phyloP scores from a whole-genome alignment of 2,888 invertebrate species.

The Thymelicus acteon region DNA sequence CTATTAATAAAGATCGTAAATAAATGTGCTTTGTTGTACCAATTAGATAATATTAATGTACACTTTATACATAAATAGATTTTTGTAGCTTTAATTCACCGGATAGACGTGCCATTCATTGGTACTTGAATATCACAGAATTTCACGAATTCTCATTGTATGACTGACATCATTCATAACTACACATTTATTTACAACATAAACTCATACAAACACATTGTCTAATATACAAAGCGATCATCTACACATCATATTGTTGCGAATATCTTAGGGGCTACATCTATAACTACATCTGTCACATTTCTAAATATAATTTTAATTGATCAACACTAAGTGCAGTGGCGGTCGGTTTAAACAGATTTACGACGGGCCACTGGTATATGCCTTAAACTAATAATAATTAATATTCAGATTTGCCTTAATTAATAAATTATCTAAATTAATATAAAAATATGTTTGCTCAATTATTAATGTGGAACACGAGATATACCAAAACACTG shows the following conservation, averaged over 20 bases:
- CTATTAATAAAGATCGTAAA: conserved; percentile 44
- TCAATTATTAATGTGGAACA: conserved; percentile 58
- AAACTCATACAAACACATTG: conserved; percentile 33
- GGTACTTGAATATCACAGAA: conserved; percentile 51
- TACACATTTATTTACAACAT: conserved; percentile 50
- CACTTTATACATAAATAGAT: conserved; percentile 50
- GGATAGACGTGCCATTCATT: conserved; percentile 42
- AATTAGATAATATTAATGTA: conserved; percentile 49
- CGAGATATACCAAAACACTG: conserved; percentile 49
- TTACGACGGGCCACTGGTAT: conserved; percentile 39
- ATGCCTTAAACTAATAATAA: conserved; percentile 27
- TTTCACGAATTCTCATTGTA: conserved; percentile 43
- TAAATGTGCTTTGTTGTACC: conserved; percentile 50
- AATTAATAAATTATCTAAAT: conserved; percentile 40
- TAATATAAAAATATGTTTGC: conserved; percentile 44
- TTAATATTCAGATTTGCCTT: conserved; percentile 34
- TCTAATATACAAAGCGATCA: conserved; percentile 30
- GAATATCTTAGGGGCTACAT: conserved; percentile 35
- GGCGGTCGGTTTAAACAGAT: conserved; percentile 41
- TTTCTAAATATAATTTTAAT: conserved; percentile 25
- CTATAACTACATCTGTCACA: conserved; percentile 30
- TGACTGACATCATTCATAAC: conserved; percentile 37
- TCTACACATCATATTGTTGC: conserved; percentile 37
- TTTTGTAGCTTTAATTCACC: conserved; percentile 39
- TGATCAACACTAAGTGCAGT: conserved; percentile 33